Base-by-base conservation (phyloP, 2,797 vertebrate species). In the Dipus sagitta region DNA sequence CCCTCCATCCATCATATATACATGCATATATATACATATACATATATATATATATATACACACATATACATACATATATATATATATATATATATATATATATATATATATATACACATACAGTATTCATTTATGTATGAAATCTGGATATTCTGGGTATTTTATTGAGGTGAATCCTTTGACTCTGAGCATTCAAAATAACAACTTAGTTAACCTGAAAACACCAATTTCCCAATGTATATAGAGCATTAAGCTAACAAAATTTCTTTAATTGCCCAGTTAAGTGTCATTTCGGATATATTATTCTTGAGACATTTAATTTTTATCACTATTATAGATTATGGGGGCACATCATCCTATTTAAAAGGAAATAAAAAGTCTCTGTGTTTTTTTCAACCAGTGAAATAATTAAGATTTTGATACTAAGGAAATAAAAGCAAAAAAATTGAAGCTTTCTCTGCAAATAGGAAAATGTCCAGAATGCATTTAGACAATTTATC, bases 221-320 rank as follows among this genome's bases (percentile, higher is more conserved):
- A 91, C 60, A 86, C 77, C 30, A 95, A 64, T 34, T 93, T 90
- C 38, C 28, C 18, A 89, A 60, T 75, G 60, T 67, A 92, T 91
- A 81, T 30, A 68, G 30, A 91, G 87, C 47, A 88, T 86, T 65
- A 88, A 89, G 84, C 88, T 91, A 90, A 94, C 70, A 90, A 72
- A 93, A 89, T 95, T 89, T 95, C 60, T 60, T 95, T 94, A 93
- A 90, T 86, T 90, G 26, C 2, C 86, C 91, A 91, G 64, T 94
- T 92, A 94, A 96, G 88, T 96, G 80, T 93, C 83, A 89, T 62
- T 80, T 95, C 67, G 92, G 93, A 75, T 92, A 93, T 86, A 92
- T 93, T 94, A 91, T 78, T 82, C 42, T 88, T 81, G 68, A 94
- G 84, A 91, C 64, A 78, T 75, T 82, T 94, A 62, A 5, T 82